Percentiles rank a stretch among this genome's conserved stretches.
These are phyloP conservation scores for Choreutis nemorana DNA, from an alignment of 2,888 invertebrate species.

Conservation along the genomic window DNA sequence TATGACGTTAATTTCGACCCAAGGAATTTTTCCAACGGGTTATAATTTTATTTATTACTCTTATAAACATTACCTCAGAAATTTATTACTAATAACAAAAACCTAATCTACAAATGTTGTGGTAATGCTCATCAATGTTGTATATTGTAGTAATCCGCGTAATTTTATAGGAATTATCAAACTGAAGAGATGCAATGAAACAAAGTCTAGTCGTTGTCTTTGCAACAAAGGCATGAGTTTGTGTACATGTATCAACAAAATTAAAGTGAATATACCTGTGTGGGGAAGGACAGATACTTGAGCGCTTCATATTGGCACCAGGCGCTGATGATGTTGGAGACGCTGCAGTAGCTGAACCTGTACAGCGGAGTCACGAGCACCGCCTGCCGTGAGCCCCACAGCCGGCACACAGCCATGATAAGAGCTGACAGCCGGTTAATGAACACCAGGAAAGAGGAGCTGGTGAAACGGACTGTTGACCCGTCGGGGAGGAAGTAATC, in stretches of 20 bases:
- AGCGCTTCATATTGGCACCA: constrained; percentile 99
- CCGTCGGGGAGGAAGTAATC: constrained; percentile 73
- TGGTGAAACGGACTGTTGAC: constrained; percentile 77
- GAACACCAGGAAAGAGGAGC: constrained; percentile 97
- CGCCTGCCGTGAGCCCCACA: constrained; percentile 28
- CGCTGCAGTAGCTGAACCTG: constrained; percentile 94
- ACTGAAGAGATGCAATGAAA: no score
- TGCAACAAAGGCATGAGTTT: no score
- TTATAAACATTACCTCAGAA: no score
- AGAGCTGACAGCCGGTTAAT: constrained; percentile 92
- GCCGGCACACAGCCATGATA: constrained; percentile 71
- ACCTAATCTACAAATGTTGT: no score
- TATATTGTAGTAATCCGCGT: no score
- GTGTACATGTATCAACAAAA: neutral
- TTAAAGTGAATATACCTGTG: constrained; percentile 71
- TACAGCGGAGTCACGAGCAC: constrained; percentile 87
- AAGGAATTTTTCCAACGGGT: no score
- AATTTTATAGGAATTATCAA: no score
- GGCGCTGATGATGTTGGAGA: constrained; percentile 97
- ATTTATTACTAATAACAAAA: no score
- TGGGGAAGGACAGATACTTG: constrained; percentile 97
- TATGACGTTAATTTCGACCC: no score
- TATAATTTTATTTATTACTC: no score
- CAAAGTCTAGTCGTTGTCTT: no score
- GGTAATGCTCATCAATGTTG: no score